These are phyloP conservation scores for Myrmophylax atrothorax DNA, from an alignment of 2,113 vertebrate genomes.

Conservation along the genomic window DNA sequence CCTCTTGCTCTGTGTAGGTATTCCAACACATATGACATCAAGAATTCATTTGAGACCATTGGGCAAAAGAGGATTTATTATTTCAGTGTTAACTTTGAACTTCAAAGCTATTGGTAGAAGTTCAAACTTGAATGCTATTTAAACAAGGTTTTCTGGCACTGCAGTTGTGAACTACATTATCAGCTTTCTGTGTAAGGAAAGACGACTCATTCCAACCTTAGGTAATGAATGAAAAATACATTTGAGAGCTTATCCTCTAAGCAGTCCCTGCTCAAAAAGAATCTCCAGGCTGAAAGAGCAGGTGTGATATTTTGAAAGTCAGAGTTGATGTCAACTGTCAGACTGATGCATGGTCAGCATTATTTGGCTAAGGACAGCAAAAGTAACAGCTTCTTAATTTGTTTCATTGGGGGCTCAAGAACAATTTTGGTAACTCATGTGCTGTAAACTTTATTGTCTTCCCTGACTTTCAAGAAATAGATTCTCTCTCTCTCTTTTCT, in stretches of 20 bases:
- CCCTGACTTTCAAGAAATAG: not conserved
- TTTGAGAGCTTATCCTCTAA: constrained; percentile 4
- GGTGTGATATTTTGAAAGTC: constrained; percentile 10
- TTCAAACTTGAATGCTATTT: constrained; percentile 57
- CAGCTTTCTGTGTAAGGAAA: constrained; percentile 57
- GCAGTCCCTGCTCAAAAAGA: not conserved
- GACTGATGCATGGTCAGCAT: not conserved
- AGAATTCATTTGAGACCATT: constrained; percentile 35
- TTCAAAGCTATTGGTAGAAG: constrained; percentile 57
- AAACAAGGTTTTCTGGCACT: constrained; percentile 38
- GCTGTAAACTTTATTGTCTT: not conserved
- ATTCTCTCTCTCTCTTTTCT: not conserved
- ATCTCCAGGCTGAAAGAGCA: constrained; percentile 20
- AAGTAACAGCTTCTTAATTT: not conserved
- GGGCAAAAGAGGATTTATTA: constrained; percentile 21
- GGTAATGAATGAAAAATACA: constrained; percentile 50
- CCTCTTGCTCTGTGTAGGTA: not conserved
- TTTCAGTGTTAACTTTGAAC: constrained; percentile 61
- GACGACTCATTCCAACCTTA: constrained; percentile 35
- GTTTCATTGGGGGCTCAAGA: not conserved
- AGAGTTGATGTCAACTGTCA: not conserved
- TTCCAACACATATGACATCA: constrained; percentile 6
- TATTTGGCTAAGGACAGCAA: not conserved
- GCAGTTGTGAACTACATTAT: constrained; percentile 38
- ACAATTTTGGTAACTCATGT: not conserved